phyloP scores from a whole-genome alignment of 1,140 invertebrate species.

The Achroia grisella region DNA sequence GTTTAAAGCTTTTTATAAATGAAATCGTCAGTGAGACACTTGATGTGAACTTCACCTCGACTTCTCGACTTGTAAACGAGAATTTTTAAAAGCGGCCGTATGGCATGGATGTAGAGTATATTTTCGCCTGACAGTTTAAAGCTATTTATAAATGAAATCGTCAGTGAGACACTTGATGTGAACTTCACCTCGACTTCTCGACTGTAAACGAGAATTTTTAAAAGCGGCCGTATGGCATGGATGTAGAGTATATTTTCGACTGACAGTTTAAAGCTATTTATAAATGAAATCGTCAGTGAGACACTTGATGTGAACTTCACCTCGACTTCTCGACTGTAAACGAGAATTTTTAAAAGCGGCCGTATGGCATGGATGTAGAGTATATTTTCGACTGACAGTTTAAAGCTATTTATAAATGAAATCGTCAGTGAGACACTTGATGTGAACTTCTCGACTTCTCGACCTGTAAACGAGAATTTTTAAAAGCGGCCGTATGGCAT shows the following conservation, averaged over 20 bases:
- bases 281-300: conserved; percentile 27
- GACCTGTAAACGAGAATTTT: too few species aligned
- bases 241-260: too few species aligned
- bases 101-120: background rate
- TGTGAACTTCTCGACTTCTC: too few species aligned
- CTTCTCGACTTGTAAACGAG: conserved; percentile 19
- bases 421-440: background rate
- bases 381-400: too few species aligned
- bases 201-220: too few species aligned
- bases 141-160: background rate
- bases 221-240: too few species aligned
- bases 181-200: too few species aligned
- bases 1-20: too few species aligned
- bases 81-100: background rate
- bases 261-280: too few species aligned
- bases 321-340: conserved; percentile 28
- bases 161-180: too few species aligned
- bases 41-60: conserved; percentile 50
- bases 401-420: background rate
- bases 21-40: conserved; percentile 8
- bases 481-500: too few species aligned
- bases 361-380: background rate
- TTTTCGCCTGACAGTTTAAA: too few species aligned
- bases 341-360: background rate
- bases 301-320: conserved; percentile 53